These are phyloP conservation scores for Amphimallon solstitiale DNA, from an alignment of 2,888 invertebrate species.

Conservation along the genomic window DNA sequence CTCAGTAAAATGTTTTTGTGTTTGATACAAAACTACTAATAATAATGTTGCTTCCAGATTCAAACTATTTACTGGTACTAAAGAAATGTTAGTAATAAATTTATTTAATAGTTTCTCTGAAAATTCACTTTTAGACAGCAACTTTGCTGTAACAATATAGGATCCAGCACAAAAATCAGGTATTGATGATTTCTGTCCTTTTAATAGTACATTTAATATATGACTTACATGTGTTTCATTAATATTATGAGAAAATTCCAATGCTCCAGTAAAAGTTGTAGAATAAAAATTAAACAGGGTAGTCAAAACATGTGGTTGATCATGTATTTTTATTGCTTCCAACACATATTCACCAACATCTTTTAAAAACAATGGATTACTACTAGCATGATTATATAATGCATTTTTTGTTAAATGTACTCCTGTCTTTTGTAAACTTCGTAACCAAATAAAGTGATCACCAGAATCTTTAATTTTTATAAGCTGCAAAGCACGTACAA, in stretches of 20 bases:
- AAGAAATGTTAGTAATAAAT: constrained; percentile 70
- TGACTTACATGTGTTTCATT: constrained; percentile 73
- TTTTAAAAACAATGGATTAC: constrained; percentile 71
- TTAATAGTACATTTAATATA: constrained; percentile 76
- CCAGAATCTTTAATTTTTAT: constrained; percentile 70
- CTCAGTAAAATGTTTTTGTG: constrained; percentile 65
- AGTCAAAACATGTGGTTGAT: constrained; percentile 70
- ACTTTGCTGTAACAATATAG: constrained; percentile 77
- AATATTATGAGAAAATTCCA: constrained; percentile 67
- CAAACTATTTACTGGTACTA: constrained; percentile 65
- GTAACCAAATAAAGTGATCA: constrained; percentile 83
- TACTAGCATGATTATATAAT: constrained; percentile 77
- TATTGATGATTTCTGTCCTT: constrained; percentile 74
- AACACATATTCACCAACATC: constrained; percentile 71
- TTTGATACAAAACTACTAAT: constrained; percentile 76
- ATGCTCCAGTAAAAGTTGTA: constrained; percentile 76
- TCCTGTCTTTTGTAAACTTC: constrained; percentile 78
- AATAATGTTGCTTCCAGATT: constrained; percentile 72
- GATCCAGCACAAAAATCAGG: constrained; percentile 78
- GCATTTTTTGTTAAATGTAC: constrained; percentile 77
- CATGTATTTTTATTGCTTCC: constrained; percentile 70
- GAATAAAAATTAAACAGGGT: constrained; percentile 85
- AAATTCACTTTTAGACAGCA: constrained; percentile 73
- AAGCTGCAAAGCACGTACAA: constrained; percentile 83
- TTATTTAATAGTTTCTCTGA: constrained; percentile 67